Conservation (phyloP, 2,113 vertebrate genomes). For the Lasiurus cinereus region DNA sequence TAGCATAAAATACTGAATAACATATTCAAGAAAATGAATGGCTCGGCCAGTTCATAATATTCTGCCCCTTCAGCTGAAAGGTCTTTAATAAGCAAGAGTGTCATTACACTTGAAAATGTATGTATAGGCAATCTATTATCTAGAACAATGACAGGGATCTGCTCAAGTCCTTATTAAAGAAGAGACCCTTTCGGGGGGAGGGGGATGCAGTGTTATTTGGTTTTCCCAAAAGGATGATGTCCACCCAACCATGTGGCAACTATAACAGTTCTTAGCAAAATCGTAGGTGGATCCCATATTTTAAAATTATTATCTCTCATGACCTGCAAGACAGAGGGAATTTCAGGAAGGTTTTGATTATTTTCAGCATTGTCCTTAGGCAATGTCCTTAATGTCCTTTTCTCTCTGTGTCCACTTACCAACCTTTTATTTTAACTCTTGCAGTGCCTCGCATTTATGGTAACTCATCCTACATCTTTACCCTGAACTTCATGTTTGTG, state of each 20-base stretch:
- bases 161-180: slow-evolving; percentile 85
- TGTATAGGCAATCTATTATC: slow-evolving; percentile 90
- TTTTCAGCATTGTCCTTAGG: not conserved
- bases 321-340: slow-evolving; percentile 40
- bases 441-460: not conserved
- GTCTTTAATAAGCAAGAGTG: slow-evolving; percentile 93
- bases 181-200: slow-evolving; percentile 76
- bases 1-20: slow-evolving; percentile 94
- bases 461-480: slow-evolving; percentile 42
- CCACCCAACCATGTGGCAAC: slow-evolving; percentile 15
- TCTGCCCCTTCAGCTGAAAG: slow-evolving; percentile 92
- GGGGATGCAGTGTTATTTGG: slow-evolving; percentile 74
- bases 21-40: slow-evolving; percentile 93
- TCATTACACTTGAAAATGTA: slow-evolving; percentile 93
- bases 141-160: slow-evolving; percentile 89
- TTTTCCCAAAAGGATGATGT: slow-evolving; percentile 71
- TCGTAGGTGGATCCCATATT: not conserved
- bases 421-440: slow-evolving; percentile 70
- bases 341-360: slow-evolving; percentile 61
- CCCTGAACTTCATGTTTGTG: not conserved
- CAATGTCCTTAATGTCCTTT: not conserved
- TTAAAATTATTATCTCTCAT: slow-evolving; percentile 7
- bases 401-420: not conserved
- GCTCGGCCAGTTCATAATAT: slow-evolving; percentile 92
- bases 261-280: not conserved